A percentile compares a stretch with the other conserved stretches of the same genome.
Evolutionary conservation across 2,888 invertebrate species (phyloP).

Genomic region (Dione juno): DNA sequence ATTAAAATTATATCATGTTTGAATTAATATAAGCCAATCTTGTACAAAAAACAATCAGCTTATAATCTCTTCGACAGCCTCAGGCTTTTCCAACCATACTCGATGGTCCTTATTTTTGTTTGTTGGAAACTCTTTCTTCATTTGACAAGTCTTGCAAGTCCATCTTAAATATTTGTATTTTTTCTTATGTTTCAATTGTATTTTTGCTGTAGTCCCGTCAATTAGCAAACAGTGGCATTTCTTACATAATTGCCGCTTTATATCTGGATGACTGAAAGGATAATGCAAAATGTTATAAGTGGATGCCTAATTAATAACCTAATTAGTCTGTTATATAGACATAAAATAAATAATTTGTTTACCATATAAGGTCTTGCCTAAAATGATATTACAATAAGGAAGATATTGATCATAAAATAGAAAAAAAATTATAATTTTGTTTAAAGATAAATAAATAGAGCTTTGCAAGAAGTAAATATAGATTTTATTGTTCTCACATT

Average conservation of each 20-base stretch:
- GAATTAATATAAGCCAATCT: too few relatives aligned
- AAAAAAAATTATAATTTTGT: too few relatives aligned
- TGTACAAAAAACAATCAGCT: slow-evolving; percentile 44
- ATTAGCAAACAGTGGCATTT: slow-evolving; percentile 81
- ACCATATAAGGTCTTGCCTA: too few relatives aligned
- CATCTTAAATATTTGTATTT: slow-evolving; percentile 71
- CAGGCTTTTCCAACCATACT: slow-evolving; percentile 80
- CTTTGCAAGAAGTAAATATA: not conserved
- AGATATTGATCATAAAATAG: too few relatives aligned
- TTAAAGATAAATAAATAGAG: not conserved
- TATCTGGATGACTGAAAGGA: slow-evolving; percentile 79
- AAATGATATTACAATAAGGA: too few relatives aligned
- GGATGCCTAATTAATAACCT: not conserved
- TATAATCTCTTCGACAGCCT: slow-evolving; percentile 76
- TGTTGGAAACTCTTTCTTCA: slow-evolving; percentile 58
- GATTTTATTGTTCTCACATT: too few relatives aligned
- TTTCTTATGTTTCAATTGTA: slow-evolving; percentile 74
- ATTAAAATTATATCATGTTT: too few relatives aligned
- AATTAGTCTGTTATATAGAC: too few relatives aligned
- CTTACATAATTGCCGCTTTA: slow-evolving; percentile 85
- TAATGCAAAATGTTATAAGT: not conserved
- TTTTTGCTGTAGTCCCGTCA: slow-evolving; percentile 77
- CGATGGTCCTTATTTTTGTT: slow-evolving; percentile 65
- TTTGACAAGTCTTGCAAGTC: slow-evolving; percentile 71
- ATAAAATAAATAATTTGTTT: too few relatives aligned